phyloP scores from a whole-genome alignment of 2,888 invertebrate genomes.

The Metalampra italica region DNA sequence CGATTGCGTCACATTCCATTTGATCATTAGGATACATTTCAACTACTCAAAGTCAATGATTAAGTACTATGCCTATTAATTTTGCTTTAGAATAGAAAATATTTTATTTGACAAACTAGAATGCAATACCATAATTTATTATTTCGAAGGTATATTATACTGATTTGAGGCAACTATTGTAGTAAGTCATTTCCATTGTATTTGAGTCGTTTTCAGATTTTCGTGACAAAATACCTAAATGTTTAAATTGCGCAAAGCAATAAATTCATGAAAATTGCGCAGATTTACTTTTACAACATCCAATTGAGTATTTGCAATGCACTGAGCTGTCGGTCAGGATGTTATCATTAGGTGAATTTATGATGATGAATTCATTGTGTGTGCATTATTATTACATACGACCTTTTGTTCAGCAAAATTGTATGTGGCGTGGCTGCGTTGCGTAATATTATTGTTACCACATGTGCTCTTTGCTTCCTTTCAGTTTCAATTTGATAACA shows the following conservation, averaged over 20 bases:
- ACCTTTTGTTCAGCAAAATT: conserved; percentile 62
- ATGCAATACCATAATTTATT: no score
- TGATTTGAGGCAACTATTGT: no score
- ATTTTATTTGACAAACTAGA: no score
- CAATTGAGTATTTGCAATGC: conserved; percentile 42
- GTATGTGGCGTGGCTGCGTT: conserved; percentile 30
- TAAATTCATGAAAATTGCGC: conserved; percentile 5
- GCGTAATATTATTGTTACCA: conserved; percentile 45
- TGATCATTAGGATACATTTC: no score
- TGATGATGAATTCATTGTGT: conserved; percentile 58
- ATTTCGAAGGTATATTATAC: no score
- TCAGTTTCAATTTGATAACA: conserved; percentile 6
- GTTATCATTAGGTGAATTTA: conserved; percentile 55
- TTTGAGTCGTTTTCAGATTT: no score
- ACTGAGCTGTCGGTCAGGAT: conserved; percentile 34
- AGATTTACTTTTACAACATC: conserved; percentile 7
- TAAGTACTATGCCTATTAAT: no score
- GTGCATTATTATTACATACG: conserved; percentile 39
- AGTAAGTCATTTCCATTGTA: no score
- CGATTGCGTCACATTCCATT: not conserved
- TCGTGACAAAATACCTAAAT: no score
- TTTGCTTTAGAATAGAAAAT: no score
- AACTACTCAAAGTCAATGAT: no score
- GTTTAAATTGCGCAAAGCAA: conserved; percentile 1
- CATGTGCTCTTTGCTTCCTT: conserved; percentile 27